Evolutionary conservation across 2,113 vertebrate species (phyloP).

Genomic region (Callithrix jacchus): DNA sequence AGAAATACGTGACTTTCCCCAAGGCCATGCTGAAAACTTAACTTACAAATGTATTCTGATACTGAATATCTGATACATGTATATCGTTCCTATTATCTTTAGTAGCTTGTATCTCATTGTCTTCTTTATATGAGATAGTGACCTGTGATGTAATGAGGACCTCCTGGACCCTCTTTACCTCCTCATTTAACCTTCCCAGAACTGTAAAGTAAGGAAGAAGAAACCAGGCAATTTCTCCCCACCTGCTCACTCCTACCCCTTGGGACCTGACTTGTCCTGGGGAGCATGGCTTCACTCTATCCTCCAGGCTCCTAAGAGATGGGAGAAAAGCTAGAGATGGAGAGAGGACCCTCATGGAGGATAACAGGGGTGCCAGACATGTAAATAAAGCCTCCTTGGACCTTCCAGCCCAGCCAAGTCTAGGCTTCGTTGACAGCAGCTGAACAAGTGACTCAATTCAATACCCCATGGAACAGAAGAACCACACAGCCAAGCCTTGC

Average conservation of each 20-base stretch:
- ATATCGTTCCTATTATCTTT: background rate
- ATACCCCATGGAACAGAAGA: accelerated
- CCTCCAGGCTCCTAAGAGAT: too few relatives aligned
- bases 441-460: background rate
- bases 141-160: background rate
- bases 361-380: background rate
- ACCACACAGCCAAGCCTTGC: too few relatives aligned
- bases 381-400: background rate
- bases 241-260: background rate
- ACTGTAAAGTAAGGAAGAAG: background rate
- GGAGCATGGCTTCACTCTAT: background rate
- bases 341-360: background rate
- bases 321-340: background rate
- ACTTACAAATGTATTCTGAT: background rate
- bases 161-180: background rate
- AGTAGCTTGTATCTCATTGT: background rate
- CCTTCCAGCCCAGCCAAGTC: too few relatives aligned
- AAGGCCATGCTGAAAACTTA: background rate
- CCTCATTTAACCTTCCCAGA: background rate
- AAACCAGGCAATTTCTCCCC: background rate
- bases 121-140: background rate
- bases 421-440: background rate
- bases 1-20: background rate
- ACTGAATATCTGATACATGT: background rate
- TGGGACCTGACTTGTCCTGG: background rate